Base-by-base conservation (phyloP, 2,113 vertebrate species). In the Hypocryptadius cinnamomeus region DNA sequence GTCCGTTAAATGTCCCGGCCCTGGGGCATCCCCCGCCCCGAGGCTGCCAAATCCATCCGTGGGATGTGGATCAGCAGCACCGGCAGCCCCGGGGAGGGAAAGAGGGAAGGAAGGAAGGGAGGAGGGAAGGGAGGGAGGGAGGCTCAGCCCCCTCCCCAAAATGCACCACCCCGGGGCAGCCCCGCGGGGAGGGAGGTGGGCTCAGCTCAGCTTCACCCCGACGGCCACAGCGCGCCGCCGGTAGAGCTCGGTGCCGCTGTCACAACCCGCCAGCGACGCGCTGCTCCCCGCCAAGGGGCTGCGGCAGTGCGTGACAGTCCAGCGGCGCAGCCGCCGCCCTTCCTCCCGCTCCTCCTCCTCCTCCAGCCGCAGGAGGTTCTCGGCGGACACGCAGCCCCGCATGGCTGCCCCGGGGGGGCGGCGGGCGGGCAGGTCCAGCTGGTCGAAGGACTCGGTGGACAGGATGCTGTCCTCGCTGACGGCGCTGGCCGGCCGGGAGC, bases 401-500 rank as follows among this genome's bases (percentile, higher is more conserved):
- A 99, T 97, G 31, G 59, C 66, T 4, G 54, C 54, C 8, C 91
- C 39, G 6, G 68, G 33, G 2, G 96, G 74, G 9, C 95, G 81
- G 9, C 97, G 94, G 42, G 98, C 95, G 0, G 99, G 99, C 56
- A 99, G 98, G 90, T 99, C 99, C 24, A 99, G 97, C 82, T 98
- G 98, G 59, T 99, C 99, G 6, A 99, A 99, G 78, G 99, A 99
- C 95, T 99, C 99, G 0, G 98, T 99, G 83, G 99, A 99, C 57
- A 99, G 98, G 92, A 99, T 99, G 96, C 99, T 99, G 95, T 99
- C 99, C 96, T 99, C 98, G 4, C 99, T 99, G 81, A 98, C 96
- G 1, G 98, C 98, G 1, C 97, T 97, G 1, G 96, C 96, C 1
- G 98, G 98, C 54, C 97, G 97, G 6, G 87, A 23, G 4, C 68